Base-by-base conservation (phyloP, 2,888 invertebrate species). In the Conus canariensis region DNA sequence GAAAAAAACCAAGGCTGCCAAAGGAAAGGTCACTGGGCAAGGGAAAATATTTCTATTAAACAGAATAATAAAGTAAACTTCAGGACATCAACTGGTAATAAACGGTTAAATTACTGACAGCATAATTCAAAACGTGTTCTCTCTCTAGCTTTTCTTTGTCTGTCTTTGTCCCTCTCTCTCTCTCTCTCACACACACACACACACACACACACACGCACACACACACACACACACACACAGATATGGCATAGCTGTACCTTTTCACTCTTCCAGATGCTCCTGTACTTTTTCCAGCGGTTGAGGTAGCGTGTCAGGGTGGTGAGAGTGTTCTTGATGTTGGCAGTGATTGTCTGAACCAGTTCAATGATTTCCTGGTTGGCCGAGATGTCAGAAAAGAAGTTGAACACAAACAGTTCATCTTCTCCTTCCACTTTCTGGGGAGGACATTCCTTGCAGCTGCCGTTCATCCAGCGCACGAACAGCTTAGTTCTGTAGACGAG, bases 401-500 rank as follows among this genome's bases (percentile, higher is more conserved):
- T 98, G 95, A 98, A 98, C 0, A 97, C 97, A 93, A 97, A 97
- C 90, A 97, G 97, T 80, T 97, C 97, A 93, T 97, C 97, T 89
- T 97, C 97, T 4, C 97, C 97, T 0, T 97, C 96, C 14, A 97
- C 96, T 92, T 96, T 97, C 92, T 97, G 97, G 0, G 98, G 97
- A 1, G 97, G 97, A 91, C 98, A 98, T 77, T 97, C 97, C 0
- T 98, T 95, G 94, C 98, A 99, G 0, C 98, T 98, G 19, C 97
- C 97, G 93, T 97, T 97, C 98, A 98, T 98, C 99, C 99, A 99
- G 14, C 99, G 97, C 0, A 98, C 97, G 95, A 99, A 98, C 0
- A 97, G 96, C 93, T 98, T 98, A 10, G 98, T 96, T 91, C 98
- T 98, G 94, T 89, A 88, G 59, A 30, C 58, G 64, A 70, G 58